These are phyloP conservation scores for Eurosta solidaginis DNA, from an alignment of 1,140 invertebrate species.

Conservation along the genomic window DNA sequence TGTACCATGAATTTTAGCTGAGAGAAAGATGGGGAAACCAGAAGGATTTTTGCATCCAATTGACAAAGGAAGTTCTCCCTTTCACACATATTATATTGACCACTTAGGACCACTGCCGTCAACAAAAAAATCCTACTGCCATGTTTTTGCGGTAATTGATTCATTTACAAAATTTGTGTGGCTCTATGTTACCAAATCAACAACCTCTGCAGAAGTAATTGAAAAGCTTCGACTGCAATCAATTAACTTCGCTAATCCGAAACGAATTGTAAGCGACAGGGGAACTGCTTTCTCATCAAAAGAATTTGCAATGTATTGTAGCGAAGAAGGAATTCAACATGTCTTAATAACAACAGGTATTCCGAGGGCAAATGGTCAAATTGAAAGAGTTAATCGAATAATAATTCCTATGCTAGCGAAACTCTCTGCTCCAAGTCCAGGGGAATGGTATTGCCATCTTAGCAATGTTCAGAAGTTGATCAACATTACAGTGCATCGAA, in stretches of 20 bases:
- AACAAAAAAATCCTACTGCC: no score
- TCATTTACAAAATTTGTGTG: constrained; percentile 58
- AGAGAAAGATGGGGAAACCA: constrained; percentile 18
- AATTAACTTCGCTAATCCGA: not conserved
- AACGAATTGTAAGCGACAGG: constrained; percentile 55
- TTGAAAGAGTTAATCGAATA: no score
- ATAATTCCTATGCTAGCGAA: no score
- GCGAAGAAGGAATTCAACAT: constrained; percentile 43
- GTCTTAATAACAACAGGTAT: no score
- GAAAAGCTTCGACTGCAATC: constrained; percentile 34
- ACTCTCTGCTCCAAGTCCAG: no score
- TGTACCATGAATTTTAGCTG: constrained; percentile 46
- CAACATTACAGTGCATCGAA: no score
- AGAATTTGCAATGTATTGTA: constrained; percentile 44
- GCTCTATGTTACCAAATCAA: constrained; percentile 51
- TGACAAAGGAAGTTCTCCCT: constrained; percentile 39
- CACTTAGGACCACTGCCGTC: no score
- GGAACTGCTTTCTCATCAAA: constrained; percentile 32
- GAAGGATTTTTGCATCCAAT: constrained; percentile 31
- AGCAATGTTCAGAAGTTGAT: no score
- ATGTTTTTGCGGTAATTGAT: constrained; percentile 44
- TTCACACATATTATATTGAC: no score
- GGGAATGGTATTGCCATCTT: no score
- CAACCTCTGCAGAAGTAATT: constrained; percentile 44
- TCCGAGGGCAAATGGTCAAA: no score